Percentiles rank a stretch among this genome's conserved stretches.
phyloP scores from a whole-genome alignment of 2,888 invertebrate genomes.

The Idaea straminata region DNA sequence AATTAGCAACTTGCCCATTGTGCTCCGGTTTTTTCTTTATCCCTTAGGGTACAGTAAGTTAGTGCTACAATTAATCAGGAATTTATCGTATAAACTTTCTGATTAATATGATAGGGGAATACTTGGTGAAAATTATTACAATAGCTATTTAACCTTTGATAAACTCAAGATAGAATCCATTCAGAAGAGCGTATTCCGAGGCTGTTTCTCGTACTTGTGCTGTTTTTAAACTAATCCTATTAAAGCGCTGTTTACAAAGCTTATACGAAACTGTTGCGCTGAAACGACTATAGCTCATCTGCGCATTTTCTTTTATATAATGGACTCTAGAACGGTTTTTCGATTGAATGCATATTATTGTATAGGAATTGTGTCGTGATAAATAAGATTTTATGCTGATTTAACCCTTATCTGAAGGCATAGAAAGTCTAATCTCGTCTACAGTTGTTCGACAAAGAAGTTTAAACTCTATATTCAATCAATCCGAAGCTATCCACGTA shows the following conservation, averaged over 20 bases:
- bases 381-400: background rate
- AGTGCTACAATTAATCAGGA: constrained; percentile 14
- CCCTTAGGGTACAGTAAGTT: constrained; percentile 17
- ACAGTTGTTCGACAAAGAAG: constrained; percentile 2
- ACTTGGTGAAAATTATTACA: background rate
- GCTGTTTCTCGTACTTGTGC: background rate
- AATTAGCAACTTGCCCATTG: constrained; percentile 48
- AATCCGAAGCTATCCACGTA: constrained; percentile 10
- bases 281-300: background rate
- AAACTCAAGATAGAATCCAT: background rate
- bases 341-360: background rate
- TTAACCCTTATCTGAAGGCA: background rate
- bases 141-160: background rate
- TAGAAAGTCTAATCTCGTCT: background rate
- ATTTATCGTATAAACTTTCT: constrained; percentile 7
- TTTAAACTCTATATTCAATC: constrained; percentile 1
- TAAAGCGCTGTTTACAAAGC: background rate
- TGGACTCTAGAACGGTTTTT: background rate
- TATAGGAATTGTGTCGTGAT: background rate
- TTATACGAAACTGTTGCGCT: too few relatives aligned
- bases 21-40: constrained; percentile 25
- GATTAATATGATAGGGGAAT: background rate
- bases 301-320: background rate
- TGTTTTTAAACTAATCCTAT: too few relatives aligned
- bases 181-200: background rate